Evolutionary conservation across 2,113 vertebrate species (phyloP), one percentile per base, ranked within the genome.

Genomic region (Scytalopus superciliaris): DNA sequence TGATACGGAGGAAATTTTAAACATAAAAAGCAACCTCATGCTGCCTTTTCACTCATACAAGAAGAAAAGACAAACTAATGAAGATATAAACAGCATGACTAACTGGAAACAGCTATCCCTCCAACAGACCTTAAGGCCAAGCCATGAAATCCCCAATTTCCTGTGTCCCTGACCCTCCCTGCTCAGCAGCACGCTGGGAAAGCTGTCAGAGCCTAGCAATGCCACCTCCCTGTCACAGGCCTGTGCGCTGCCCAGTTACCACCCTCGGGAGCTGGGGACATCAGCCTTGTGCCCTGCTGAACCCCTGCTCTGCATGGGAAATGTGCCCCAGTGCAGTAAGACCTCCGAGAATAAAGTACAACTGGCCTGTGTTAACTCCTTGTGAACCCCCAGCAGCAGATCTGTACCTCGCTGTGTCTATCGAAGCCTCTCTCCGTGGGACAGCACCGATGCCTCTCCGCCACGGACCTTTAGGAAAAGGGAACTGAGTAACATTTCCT

Each of bases 371-470:
- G 28, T 17, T 35, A 59, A 60, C 21, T 56, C 45, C 72, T 23
- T 0, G 3, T 11, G 49, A 67, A 1, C 40, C 77, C 47, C 53
- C 40, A 35, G 2, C 11, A 4, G 55, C 67, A 37, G 3, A 10
- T 4, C 37, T 16, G 63, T 35, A 47, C 59, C 72, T 80, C 0
- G 1, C 40, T 6, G 39, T 7, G 7, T 69, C 30, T 39, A 47
- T 19, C 4, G 1, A 47, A 40, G 87, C 10, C 33, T 53, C 33
- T 15, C 33, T 14, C 63, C 0, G 0, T 1, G 6, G 27, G 19
- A 42, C 0, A 5, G 27, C 49, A 21, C 0, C 1, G 40, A 1
- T 12, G 31, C 12, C 47, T 55, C 17, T 12, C 10, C 3, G 44
- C 12, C 59, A 2, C 45, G 1, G 37, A 2, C 23, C 35, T 50